Conservation (phyloP, 2,113 vertebrate genomes). For the Amblyornis subalaris region DNA sequence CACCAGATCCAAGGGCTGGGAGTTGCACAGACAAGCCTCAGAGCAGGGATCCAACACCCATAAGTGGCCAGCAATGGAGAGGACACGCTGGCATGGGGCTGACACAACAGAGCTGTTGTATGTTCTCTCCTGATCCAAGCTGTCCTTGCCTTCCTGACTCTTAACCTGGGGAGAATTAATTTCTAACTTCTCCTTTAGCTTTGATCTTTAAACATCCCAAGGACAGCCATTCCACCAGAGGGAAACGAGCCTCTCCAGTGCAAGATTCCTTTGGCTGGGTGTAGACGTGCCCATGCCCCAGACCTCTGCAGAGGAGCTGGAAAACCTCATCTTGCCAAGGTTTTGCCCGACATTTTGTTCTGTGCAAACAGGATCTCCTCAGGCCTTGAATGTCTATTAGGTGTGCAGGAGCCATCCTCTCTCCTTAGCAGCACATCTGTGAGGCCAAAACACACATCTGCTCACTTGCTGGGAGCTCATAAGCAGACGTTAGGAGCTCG, state of each 20-base stretch:
- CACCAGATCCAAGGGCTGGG: background rate
- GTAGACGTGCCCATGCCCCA: background rate
- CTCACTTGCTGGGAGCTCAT: background rate
- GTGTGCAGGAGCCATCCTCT: background rate
- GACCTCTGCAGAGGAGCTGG: background rate
- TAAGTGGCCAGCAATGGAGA: background rate
- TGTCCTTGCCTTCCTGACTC: background rate
- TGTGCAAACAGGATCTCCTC: background rate
- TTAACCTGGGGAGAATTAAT: background rate
- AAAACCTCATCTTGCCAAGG: conserved; percentile 4
- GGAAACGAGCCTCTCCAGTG: background rate
- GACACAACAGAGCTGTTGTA: accelerated
- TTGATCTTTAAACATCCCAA: background rate
- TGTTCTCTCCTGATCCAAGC: background rate
- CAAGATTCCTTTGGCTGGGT: background rate
- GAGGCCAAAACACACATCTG: conserved; percentile 28
- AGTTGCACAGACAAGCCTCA: background rate
- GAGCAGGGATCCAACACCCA: background rate
- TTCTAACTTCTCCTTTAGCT: background rate
- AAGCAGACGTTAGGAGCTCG: background rate
- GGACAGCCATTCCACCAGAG: background rate
- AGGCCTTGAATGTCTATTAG: background rate
- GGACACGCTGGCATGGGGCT: background rate
- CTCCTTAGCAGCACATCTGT: conserved; percentile 3
- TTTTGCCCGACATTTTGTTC: conserved; percentile 40